phyloP scores from a whole-genome alignment of 2,113 vertebrate species.

The Microtus pennsylvanicus region DNA sequence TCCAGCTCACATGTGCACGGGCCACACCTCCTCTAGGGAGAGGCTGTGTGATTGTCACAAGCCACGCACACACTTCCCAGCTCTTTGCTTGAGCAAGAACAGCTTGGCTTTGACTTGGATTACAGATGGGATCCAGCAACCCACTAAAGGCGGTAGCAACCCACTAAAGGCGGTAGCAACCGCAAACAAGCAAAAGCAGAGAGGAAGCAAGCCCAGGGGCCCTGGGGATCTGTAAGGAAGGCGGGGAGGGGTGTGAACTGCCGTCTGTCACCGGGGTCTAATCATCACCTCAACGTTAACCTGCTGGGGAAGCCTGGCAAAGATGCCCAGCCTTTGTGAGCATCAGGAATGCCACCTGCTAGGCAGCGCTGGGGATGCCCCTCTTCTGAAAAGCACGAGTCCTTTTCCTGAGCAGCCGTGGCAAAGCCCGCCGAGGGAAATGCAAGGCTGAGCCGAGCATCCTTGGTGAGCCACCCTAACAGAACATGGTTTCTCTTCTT shows the following conservation, averaged over 20 bases:
- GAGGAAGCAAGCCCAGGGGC: background rate
- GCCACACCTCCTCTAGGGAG: conserved; percentile 58
- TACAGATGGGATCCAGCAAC: conserved; percentile 70
- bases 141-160: conserved; percentile 69
- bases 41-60: conserved; percentile 68
- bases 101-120: conserved; percentile 76
- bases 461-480: background rate
- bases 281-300: background rate
- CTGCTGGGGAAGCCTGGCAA: background rate
- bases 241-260: background rate
- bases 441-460: background rate
- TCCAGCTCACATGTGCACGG: background rate
- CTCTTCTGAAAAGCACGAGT: background rate
- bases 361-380: background rate
- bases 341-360: background rate
- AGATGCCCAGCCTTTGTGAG: background rate
- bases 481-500: conserved; percentile 63
- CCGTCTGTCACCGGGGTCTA: background rate
- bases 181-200: conserved; percentile 71
- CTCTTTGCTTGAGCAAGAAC: conserved; percentile 73
- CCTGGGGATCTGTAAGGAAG: background rate
- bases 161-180: conserved; percentile 67
- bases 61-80: conserved; percentile 61
- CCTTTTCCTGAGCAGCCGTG: background rate
- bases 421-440: background rate